Conservation (phyloP, 2,113 vertebrate genomes). For the Aramus guarauna region DNA sequence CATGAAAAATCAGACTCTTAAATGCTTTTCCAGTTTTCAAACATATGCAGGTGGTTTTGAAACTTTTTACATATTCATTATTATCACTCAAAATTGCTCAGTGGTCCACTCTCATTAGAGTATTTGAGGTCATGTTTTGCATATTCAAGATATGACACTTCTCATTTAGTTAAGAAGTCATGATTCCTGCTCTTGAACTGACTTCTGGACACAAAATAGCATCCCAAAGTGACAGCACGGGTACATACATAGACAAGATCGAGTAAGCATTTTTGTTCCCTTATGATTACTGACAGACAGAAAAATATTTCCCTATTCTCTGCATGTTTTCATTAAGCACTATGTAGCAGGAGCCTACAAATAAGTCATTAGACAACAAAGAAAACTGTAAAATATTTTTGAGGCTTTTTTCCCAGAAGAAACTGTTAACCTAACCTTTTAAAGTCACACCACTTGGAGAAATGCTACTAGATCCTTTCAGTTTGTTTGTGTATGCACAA, state of each 20-base stretch:
- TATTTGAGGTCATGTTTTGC: neutral
- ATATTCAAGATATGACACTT: neutral
- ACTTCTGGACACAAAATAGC: neutral
- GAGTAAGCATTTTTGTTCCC: neutral
- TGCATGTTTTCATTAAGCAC: neutral
- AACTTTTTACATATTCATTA: neutral
- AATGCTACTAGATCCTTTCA: neutral
- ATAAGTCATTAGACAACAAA: neutral
- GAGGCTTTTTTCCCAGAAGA: fast-evolving
- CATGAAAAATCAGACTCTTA: neutral
- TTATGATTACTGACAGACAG: neutral
- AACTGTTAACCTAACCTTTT: neutral
- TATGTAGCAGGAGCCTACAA: neutral
- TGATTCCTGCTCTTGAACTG: neutral
- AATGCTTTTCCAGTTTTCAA: neutral
- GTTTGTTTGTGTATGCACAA: neutral
- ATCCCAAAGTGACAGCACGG: neutral
- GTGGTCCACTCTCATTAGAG: neutral
- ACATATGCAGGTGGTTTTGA: neutral
- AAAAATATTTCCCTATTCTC: neutral
- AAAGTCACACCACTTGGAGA: neutral
- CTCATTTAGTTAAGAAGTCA: neutral
- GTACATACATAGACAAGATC: neutral
- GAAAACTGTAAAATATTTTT: neutral
- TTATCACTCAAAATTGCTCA: neutral